phyloP scores from a whole-genome alignment of 1,140 invertebrate species.

The Triops longicaudatus region DNA sequence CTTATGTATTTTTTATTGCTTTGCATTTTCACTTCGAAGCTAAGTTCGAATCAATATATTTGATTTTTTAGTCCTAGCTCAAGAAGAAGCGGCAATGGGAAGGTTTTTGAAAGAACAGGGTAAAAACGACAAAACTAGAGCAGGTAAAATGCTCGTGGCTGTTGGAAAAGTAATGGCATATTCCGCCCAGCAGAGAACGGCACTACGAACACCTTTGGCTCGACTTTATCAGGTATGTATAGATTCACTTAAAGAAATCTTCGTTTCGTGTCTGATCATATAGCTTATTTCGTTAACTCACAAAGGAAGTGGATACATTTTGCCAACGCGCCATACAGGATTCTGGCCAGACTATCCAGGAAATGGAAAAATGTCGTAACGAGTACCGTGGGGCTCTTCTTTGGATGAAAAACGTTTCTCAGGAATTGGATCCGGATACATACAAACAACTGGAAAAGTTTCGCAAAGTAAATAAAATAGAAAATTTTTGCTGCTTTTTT shows the following conservation, averaged over 20 bases:
- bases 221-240: conserved; percentile 64
- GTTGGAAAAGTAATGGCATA: conserved; percentile 90
- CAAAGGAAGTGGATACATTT: conserved; percentile 90
- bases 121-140: conserved; percentile 75
- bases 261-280: not conserved
- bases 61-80: conserved; percentile 58
- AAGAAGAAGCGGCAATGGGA: conserved; percentile 92
- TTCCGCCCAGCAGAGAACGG: conserved; percentile 87
- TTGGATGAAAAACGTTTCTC: conserved; percentile 98
- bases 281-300: conserved; percentile 21
- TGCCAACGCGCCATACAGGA: conserved; percentile 86
- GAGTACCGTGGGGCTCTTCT: conserved; percentile 87
- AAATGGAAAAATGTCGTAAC: conserved; percentile 92
- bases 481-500: too few species aligned
- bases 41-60: not conserved
- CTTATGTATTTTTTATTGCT: not conserved
- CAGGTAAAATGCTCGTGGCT: conserved; percentile 85
- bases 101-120: conserved; percentile 90
- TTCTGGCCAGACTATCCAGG: conserved; percentile 76
- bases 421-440: conserved; percentile 93
- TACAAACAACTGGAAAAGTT: conserved; percentile 92
- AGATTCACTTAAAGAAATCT: not conserved
- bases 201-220: conserved; percentile 73
- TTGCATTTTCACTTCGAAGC: not conserved
- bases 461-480: conserved; percentile 60